Evolutionary conservation across 2,888 invertebrate species (phyloP), one percentile per base, ranked within the genome.

Genomic region (Pharmacophagus antenor): DNA sequence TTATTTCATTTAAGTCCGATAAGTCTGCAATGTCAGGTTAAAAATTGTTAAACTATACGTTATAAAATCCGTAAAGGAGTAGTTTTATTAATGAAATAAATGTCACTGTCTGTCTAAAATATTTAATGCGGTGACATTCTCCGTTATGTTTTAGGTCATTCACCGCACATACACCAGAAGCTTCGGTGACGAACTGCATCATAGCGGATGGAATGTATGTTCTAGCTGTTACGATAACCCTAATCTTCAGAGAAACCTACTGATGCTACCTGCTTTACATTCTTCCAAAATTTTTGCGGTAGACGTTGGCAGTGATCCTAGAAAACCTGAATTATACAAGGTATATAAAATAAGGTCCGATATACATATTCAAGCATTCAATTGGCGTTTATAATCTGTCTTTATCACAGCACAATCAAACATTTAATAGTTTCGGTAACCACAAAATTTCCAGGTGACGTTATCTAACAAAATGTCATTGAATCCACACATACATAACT

Each of bases 181-280:
- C 63, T 82, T 91, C 3, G 95, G 94, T 0, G 97, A 99, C 73
- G 99, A 99, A 79, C 85, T 99, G 0, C 99, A 99, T 79, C 99
- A 99, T 79, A 95, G 95, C 46, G 99, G 99, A 0, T 99, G 99
- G 99, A 99, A 99, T 79, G 94, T 97, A 0, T 99, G 99, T 80
- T 97, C 98, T 68, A 98, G 98, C 81, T 99, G 98, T 80, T 93
- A 95, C 79, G 84, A 86, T 54, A 82, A 84, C 66, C 80, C 84
- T 0, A 79, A 88, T 0, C 85, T 93, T 5, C 92, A 92, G 60
- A 92, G 99, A 21, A 93, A 97, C 78, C 94, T 95, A 47, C 85
- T 99, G 41, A 93, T 99, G 6, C 78, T 98, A 63, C 98, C 99
- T 0, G 93, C 94, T 54, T 76, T 99, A 10, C 93, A 94, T 65